Percentiles rank a stretch among this genome's conserved stretches.
Evolutionary conservation across 2,797 vertebrate genomes (phyloP).

Genomic region (Poeciliopsis turneri): DNA sequence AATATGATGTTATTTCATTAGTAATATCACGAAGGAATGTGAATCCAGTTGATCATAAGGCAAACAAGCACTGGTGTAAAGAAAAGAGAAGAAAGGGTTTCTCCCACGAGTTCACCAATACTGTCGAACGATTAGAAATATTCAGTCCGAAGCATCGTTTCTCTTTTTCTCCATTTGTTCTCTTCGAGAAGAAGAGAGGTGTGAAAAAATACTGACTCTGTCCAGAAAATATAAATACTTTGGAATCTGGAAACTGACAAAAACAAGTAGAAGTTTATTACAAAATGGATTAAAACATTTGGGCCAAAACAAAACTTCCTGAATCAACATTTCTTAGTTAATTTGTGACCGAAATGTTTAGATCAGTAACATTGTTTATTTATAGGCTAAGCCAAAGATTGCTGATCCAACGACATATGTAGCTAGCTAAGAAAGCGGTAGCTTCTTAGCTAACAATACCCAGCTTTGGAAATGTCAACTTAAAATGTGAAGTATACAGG

Average conservation of each 20-base stretch:
- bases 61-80: slow-evolving; percentile 18
- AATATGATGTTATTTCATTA: neutral
- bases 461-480: neutral
- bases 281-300: neutral
- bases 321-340: neutral
- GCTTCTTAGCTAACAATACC: neutral
- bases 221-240: slow-evolving; percentile 4
- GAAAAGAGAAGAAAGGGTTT: slow-evolving; percentile 13
- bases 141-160: neutral
- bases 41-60: slow-evolving; percentile 37
- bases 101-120: neutral
- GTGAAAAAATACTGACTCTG: neutral
- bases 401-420: neutral
- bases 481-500: neutral
- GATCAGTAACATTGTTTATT: neutral
- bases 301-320: neutral
- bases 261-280: neutral
- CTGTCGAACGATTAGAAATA: neutral
- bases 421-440: neutral
- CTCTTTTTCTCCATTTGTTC: neutral
- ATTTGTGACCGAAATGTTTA: neutral
- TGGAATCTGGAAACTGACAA: slow-evolving; percentile 9
- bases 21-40: neutral
- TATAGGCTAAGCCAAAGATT: neutral
- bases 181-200: neutral